phyloP scores from a whole-genome alignment of 2,113 vertebrate genomes.

The Xiphophorus couchianus region DNA sequence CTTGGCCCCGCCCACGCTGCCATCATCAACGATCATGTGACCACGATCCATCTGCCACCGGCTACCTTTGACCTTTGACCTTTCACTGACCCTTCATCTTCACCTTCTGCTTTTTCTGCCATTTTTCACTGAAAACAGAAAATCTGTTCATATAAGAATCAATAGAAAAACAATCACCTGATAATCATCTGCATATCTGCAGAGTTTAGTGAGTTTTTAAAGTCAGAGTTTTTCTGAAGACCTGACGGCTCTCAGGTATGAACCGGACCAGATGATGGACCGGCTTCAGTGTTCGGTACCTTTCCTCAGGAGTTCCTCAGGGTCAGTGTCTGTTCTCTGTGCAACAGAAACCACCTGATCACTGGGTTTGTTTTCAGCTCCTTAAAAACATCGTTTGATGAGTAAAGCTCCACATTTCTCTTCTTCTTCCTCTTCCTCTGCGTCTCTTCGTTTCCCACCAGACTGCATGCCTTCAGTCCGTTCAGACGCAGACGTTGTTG shows the following conservation, averaged over 20 bases:
- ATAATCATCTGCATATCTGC: background rate
- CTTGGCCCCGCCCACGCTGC: constrained; percentile 18
- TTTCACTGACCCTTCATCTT: background rate
- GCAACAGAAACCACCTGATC: too few relatives aligned
- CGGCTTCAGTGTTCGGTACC: too few relatives aligned
- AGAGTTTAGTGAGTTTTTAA: too few relatives aligned
- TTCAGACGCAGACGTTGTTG: constrained; percentile 55
- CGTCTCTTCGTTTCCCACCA: constrained; percentile 18
- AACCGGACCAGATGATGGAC: too few relatives aligned
- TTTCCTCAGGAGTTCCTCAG: too few relatives aligned
- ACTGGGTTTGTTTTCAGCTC: too few relatives aligned
- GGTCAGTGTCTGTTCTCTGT: too few relatives aligned
- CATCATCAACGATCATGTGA: constrained; percentile 13
- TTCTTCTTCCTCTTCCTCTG: background rate
- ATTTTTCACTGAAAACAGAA: background rate
- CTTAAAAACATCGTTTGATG: background rate
- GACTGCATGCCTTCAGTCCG: constrained; percentile 57
- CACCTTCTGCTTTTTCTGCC: background rate
- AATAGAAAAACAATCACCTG: background rate
- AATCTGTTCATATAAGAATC: background rate
- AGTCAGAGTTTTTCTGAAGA: too few relatives aligned
- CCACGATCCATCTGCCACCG: background rate
- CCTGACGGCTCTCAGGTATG: too few relatives aligned
- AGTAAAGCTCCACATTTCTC: background rate
- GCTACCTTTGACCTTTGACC: background rate